Evolutionary conservation across 2,888 invertebrate genomes (phyloP).

Genomic region (Dorcus hopei): DNA sequence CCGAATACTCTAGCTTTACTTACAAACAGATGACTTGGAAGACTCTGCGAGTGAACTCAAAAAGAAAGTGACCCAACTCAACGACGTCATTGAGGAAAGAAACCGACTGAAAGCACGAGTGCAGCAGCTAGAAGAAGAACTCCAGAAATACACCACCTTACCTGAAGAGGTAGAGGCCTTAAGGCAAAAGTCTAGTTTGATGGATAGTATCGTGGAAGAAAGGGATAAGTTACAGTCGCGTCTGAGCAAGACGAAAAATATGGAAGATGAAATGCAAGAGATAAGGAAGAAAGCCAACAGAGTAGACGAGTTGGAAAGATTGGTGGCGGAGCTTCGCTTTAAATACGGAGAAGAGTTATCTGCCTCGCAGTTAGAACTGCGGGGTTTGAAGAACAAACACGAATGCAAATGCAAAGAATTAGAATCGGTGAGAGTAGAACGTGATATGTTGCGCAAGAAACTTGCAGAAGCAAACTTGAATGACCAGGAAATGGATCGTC

Average conservation of each 20-base stretch:
- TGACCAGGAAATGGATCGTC: conserved; percentile 33
- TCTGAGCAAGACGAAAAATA: conserved; percentile 28
- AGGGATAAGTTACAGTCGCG: conserved; percentile 35
- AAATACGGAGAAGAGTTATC: conserved; percentile 11
- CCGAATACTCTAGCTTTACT: no score
- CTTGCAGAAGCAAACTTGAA: conserved; percentile 13
- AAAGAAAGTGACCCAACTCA: no score
- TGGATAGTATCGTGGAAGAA: conserved; percentile 37
- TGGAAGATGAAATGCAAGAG: conserved; percentile 30
- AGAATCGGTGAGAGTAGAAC: conserved; percentile 23
- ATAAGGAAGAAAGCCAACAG: conserved; percentile 24
- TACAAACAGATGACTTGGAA: no score
- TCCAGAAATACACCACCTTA: conserved; percentile 31
- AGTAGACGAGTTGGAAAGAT: conserved; percentile 34
- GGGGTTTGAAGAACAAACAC: conserved; percentile 9
- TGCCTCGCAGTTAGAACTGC: conserved; percentile 4
- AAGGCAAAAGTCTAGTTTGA: conserved; percentile 30
- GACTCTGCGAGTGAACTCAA: no score
- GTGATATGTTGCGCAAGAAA: conserved; percentile 25
- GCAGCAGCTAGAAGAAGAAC: conserved; percentile 33
- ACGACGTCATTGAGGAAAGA: conserved; percentile 26
- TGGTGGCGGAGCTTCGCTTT: conserved; percentile 19
- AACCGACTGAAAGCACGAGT: conserved; percentile 33
- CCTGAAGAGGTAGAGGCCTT: conserved; percentile 36
- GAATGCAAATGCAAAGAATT: conserved; percentile 16